phyloP scores from a whole-genome alignment of 2,113 vertebrate species.

The Xenopus laevis region DNA sequence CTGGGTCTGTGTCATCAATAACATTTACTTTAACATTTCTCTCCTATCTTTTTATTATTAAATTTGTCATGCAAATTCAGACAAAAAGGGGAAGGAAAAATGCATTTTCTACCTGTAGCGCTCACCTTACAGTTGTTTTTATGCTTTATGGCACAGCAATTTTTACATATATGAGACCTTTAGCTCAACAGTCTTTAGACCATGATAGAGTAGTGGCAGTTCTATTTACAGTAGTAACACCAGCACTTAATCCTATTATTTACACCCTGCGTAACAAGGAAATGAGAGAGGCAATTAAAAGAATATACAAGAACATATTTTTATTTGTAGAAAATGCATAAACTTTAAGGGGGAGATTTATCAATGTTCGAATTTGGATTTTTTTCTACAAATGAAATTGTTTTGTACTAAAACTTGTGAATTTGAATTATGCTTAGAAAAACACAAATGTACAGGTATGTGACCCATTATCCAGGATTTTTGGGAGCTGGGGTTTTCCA shows the following conservation, averaged over 20 bases:
- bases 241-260: slow-evolving; percentile 9
- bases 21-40: slow-evolving; percentile 4
- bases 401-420: too few species aligned
- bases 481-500: too few species aligned
- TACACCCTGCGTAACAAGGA: slow-evolving; percentile 9
- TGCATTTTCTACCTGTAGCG: neutral
- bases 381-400: too few species aligned
- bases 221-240: slow-evolving; percentile 4
- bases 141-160: slow-evolving; percentile 9
- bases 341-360: too few species aligned
- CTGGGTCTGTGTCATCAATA: neutral
- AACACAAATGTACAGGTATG: too few species aligned
- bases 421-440: too few species aligned
- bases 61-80: neutral
- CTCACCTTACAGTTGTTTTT: slow-evolving; percentile 1
- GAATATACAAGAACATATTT: too few species aligned
- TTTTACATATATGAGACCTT: slow-evolving; percentile 6
- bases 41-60: slow-evolving; percentile 3
- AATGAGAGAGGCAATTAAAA: neutral
- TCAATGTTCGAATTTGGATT: too few species aligned
- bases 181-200: neutral
- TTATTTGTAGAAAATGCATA: too few species aligned
- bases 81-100: slow-evolving; percentile 3
- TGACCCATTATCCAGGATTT: too few species aligned
- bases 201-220: neutral